phyloP scores from a whole-genome alignment of 2,113 vertebrate genomes.

The Sylvietta virens region DNA sequence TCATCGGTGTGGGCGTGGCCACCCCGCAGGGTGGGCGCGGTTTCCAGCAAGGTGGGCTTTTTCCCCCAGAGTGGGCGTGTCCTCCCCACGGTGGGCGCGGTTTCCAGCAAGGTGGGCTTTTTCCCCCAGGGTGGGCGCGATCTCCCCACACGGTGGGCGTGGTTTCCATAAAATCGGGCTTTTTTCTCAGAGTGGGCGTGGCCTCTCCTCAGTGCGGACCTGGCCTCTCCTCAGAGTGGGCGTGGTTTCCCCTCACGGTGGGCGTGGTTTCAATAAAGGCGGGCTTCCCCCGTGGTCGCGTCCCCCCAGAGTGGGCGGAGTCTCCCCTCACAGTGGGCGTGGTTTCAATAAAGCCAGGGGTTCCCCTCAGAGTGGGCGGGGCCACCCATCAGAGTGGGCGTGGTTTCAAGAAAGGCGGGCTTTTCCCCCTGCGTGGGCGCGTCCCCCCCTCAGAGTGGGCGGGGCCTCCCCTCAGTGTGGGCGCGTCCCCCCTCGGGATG shows the following conservation, averaged over 20 bases:
- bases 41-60: no score
- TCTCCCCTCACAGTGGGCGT: not conserved
- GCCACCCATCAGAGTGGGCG: not conserved
- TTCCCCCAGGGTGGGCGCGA: no score
- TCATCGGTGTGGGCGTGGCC: no score
- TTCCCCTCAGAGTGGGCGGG: not conserved
- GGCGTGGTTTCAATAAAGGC: not conserved
- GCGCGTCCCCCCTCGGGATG: fast-evolving
- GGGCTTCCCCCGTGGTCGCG: no score
- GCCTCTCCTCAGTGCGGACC: no score
- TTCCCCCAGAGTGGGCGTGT: not conserved
- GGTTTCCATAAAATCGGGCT: not conserved
- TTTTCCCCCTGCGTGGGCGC: not conserved
- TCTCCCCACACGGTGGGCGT: not conserved
- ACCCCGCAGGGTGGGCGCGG: no score
- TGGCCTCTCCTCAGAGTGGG: fast-evolving
- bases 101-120: not conserved
- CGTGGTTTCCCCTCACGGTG: no score
- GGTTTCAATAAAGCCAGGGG: not conserved
- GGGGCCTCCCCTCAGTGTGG: no score
- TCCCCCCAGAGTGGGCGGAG: not conserved
- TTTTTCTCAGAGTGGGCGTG: not conserved
- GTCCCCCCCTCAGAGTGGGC: fast-evolving
- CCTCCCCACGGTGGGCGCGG: no score
- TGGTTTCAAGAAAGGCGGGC: not conserved